Evolutionary conservation across 2,888 invertebrate species (phyloP).

Genomic region (Drosophila anomalata): DNA sequence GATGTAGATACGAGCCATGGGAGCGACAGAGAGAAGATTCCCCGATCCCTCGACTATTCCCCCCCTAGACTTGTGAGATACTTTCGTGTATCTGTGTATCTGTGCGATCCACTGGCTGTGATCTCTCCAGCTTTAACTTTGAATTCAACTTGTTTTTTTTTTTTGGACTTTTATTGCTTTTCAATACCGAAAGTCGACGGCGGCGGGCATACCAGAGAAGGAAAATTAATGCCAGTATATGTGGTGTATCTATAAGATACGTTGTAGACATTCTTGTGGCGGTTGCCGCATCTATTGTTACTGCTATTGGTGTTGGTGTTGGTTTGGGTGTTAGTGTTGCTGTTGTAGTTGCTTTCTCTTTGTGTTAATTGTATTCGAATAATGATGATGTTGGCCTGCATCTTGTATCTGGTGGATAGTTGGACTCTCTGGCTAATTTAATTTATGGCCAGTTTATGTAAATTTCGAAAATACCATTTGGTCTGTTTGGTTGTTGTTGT

Average conservation of each 20-base stretch:
- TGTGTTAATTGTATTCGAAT: conserved; percentile 76
- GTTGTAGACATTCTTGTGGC: conserved; percentile 36
- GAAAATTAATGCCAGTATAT: conserved; percentile 50
- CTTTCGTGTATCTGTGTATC: conserved; percentile 15
- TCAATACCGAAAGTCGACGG: conserved; percentile 42
- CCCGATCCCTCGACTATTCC: conserved; percentile 40
- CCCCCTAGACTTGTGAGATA: conserved; percentile 31
- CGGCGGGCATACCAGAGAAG: conserved; percentile 41
- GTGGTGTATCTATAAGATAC: conserved; percentile 37
- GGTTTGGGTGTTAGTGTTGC: conserved; percentile 3
- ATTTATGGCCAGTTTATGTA: conserved; percentile 77
- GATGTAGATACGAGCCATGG: conserved; percentile 39
- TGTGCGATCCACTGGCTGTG: conserved; percentile 42
- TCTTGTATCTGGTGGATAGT: conserved; percentile 53
- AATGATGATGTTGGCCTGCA: conserved; percentile 64
- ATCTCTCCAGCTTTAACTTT: conserved; percentile 30
- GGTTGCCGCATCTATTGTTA: neutral
- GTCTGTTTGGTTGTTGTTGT: conserved; percentile 20
- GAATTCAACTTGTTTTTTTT: conserved; percentile 25
- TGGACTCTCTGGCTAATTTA: conserved; percentile 63
- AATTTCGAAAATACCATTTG: conserved; percentile 70
- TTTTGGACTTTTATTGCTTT: conserved; percentile 37
- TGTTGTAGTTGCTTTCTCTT: conserved; percentile 59
- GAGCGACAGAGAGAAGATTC: conserved; percentile 10
- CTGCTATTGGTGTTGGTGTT: neutral